phyloP scores from a whole-genome alignment of 2,888 invertebrate genomes.

The Odontothrips loti region DNA sequence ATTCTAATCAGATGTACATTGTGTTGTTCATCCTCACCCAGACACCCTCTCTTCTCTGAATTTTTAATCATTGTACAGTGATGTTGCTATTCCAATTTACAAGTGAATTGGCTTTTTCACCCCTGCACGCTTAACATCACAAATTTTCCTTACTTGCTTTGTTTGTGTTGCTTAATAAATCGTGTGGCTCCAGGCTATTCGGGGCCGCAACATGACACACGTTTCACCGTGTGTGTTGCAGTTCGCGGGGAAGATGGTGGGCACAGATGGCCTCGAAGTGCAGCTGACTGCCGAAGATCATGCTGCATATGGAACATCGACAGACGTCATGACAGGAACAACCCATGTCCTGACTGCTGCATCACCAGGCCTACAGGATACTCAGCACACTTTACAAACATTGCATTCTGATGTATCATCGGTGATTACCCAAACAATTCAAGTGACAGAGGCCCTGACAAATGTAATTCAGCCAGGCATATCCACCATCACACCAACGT shows the following conservation, averaged over 20 bases:
- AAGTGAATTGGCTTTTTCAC: not conserved
- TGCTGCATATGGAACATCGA: not conserved
- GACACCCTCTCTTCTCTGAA: not conserved
- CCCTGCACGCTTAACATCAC: not conserved
- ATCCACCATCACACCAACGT: not conserved
- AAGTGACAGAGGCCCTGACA: not conserved
- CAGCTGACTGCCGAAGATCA: slow-evolving; percentile 1
- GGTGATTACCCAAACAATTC: not conserved
- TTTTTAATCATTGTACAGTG: not conserved
- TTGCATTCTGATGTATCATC: not conserved
- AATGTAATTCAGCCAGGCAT: not conserved
- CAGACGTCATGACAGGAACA: not conserved
- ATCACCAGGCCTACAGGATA: not conserved
- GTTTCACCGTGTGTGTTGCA: not conserved
- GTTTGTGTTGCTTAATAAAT: not conserved
- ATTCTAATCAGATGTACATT: too few species aligned
- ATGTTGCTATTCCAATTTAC: not conserved
- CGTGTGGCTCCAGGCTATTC: not conserved
- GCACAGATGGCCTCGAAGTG: not conserved
- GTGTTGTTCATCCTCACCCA: too few species aligned
- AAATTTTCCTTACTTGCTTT: not conserved
- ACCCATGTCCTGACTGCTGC: not conserved
- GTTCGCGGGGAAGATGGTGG: slow-evolving; percentile 4
- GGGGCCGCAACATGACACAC: slow-evolving; percentile 15
- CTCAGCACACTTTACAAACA: not conserved